Evolutionary conservation across 2,113 vertebrate species (phyloP), one percentile per base, ranked within the genome.

Genomic region (Strix aluco): DNA sequence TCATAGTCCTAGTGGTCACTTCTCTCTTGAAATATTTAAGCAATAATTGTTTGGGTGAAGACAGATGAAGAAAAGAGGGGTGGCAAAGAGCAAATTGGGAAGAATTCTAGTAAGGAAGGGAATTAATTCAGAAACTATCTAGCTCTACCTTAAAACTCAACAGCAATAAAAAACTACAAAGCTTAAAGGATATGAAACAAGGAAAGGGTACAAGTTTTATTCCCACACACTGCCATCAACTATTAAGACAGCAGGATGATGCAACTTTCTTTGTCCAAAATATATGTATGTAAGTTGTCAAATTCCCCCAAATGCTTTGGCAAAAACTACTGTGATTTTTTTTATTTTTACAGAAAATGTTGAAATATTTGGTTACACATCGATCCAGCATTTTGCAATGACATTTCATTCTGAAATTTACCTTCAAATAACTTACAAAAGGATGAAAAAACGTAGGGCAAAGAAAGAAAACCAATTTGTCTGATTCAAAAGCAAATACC

Each of bases 1-100:
- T 34, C 36, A 66, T 11, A 92, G 34, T 44, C 61, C 77, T 78
- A 73, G 30, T 66, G 42, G 44, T 80, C 73, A 55, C 70, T 96
- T 94, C 47, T 86, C 26, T 26, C 67, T 65, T 94, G 63, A 94
- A 97, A 81, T 84, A 51, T 88, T 91, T 58, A 61, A 89, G 32
- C 38, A 96, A 69, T 75, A 87, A 94, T 46, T 74, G 49, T 29
- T 66, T 65, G 15, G 20, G 44, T 58, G 29, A 78, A 94, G 85
- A 79, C 20, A 54, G 72, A 79, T 21, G 20, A 74, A 82, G 61
- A 90, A 69, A 95, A 77, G 66, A 87, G 44, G 34, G 12, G 11
- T 54, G 32, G 36, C 38, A 69, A 91, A 94, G 61, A 92, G 21
- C 19, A 95, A 86, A 86, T 70, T 57, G 17, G 61, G 66, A 93